Evolutionary conservation across 2,888 invertebrate species (phyloP).

Genomic region (Ophion obscuratus): DNA sequence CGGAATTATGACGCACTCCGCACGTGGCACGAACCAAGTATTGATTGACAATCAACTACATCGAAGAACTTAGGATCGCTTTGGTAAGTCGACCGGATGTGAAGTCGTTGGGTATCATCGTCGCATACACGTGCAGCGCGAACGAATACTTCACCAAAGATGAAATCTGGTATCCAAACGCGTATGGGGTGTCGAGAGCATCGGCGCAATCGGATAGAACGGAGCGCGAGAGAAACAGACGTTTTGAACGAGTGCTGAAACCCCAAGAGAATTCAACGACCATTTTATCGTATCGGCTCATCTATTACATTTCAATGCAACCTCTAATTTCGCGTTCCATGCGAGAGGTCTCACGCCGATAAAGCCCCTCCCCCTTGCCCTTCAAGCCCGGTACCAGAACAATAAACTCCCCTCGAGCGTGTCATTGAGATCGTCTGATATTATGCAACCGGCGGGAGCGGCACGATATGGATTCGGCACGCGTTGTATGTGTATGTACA

Average conservation of each 20-base stretch:
- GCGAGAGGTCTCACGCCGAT: constrained; percentile 76
- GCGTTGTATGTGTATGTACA: constrained; percentile 47
- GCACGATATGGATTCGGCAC: constrained; percentile 69
- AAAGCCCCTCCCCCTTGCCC: constrained; percentile 63
- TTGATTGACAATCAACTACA: constrained; percentile 20
- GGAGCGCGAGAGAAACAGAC: constrained; percentile 37
- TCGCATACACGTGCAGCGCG: constrained; percentile 8
- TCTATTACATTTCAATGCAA: constrained; percentile 76
- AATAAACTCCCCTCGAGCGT: constrained; percentile 73
- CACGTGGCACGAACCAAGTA: constrained; percentile 19
- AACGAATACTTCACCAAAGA: constrained; percentile 37
- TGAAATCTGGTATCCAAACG: constrained; percentile 26
- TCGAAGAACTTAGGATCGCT: constrained; percentile 3
- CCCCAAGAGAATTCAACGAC: constrained; percentile 63
- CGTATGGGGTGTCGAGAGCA: constrained; percentile 33
- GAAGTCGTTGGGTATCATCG: constrained; percentile 29
- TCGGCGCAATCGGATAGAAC: constrained; percentile 40
- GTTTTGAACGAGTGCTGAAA: constrained; percentile 42
- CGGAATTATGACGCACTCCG: constrained; percentile 35
- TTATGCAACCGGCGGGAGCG: constrained; percentile 61
- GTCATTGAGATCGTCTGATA: constrained; percentile 76
- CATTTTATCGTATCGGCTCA: constrained; percentile 74
- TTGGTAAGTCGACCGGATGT: constrained; percentile 33
- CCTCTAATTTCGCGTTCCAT: constrained; percentile 75
- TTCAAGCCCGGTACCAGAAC: constrained; percentile 63